These are phyloP conservation scores for Junonia oenone DNA, from an alignment of 2,888 invertebrate genomes.

Conservation along the genomic window DNA sequence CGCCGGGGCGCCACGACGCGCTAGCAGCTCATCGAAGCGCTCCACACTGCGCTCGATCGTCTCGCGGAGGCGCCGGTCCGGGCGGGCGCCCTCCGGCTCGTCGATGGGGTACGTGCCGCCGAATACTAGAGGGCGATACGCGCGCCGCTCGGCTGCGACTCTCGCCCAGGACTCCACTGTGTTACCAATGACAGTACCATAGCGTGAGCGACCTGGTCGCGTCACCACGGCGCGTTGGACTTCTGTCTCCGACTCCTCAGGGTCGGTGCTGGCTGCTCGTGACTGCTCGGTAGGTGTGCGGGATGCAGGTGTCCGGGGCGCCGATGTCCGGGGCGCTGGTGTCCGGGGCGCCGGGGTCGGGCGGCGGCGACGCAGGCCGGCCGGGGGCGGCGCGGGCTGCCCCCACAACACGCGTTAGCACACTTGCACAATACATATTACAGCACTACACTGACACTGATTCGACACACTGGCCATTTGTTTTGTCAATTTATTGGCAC, in stretches of 20 bases:
- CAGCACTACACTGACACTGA: conserved; percentile 1
- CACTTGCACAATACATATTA: conserved; percentile 18
- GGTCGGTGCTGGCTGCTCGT: too few species aligned
- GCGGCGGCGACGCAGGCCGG: conserved; percentile 21
- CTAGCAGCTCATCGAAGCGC: conserved; percentile 57
- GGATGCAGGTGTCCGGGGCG: too few species aligned
- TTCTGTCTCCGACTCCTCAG: not conserved
- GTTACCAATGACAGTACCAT: conserved; percentile 74
- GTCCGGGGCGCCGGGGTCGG: conserved; percentile 14
- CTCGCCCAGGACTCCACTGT: conserved; percentile 84
- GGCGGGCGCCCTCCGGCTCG: conserved; percentile 69
- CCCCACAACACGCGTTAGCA: conserved; percentile 37
- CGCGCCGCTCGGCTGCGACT: conserved; percentile 77
- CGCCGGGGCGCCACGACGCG: conserved; percentile 28
- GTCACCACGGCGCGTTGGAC: conserved; percentile 30
- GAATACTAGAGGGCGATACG: conserved; percentile 85
- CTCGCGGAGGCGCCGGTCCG: conserved; percentile 44
- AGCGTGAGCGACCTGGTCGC: conserved; percentile 39
- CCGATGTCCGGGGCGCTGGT: conserved; percentile 13
- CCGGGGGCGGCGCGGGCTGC: conserved; percentile 29
- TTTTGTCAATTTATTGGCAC: not conserved
- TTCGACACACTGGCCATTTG: not conserved
- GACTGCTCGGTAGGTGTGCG: too few species aligned
- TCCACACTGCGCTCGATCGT: conserved; percentile 73
- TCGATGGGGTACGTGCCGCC: conserved; percentile 94